phyloP scores from a whole-genome alignment of 1,140 invertebrate genomes.

The Drosophila funebris region DNA sequence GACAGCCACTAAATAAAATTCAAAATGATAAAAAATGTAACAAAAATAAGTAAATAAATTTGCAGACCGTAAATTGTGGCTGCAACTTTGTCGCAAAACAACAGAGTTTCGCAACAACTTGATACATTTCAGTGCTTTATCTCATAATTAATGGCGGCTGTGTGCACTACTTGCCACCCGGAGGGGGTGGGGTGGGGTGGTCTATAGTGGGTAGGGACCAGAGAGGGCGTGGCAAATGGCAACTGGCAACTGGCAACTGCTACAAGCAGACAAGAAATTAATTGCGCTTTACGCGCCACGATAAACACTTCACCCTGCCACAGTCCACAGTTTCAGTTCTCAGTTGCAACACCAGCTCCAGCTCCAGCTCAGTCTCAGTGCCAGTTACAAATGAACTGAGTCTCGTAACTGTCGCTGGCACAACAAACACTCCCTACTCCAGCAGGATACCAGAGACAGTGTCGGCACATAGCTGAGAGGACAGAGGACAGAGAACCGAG shows the following conservation, averaged over 20 bases:
- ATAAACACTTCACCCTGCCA: constrained; percentile 55
- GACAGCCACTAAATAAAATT: constrained; percentile 44
- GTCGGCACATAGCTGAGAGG: neutral
- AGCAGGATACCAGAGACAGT: neutral
- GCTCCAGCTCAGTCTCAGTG: constrained; percentile 2
- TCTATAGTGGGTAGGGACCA: neutral
- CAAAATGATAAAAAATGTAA: constrained; percentile 50
- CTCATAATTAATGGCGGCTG: constrained; percentile 80
- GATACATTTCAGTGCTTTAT: constrained; percentile 82
- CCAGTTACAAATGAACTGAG: constrained; percentile 72
- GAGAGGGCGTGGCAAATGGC: constrained; percentile 4
- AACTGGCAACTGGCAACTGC: constrained; percentile 53
- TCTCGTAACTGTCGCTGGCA: constrained; percentile 59
- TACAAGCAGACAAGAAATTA: constrained; percentile 77
- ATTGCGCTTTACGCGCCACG: constrained; percentile 78
- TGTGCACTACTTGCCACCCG: constrained; percentile 21
- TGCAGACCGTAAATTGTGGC: constrained; percentile 69
- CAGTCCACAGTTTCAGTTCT: neutral
- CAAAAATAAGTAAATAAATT: constrained; percentile 52
- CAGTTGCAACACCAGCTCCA: neutral
- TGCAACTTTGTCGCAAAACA: constrained; percentile 74
- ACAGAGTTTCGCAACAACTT: constrained; percentile 61
- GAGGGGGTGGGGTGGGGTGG: neutral
- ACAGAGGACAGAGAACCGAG: neutral
- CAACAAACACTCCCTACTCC: constrained; percentile 17